These are phyloP conservation scores for Ferrisia virgata DNA, from an alignment of 2,888 invertebrate genomes.

Conservation along the genomic window DNA sequence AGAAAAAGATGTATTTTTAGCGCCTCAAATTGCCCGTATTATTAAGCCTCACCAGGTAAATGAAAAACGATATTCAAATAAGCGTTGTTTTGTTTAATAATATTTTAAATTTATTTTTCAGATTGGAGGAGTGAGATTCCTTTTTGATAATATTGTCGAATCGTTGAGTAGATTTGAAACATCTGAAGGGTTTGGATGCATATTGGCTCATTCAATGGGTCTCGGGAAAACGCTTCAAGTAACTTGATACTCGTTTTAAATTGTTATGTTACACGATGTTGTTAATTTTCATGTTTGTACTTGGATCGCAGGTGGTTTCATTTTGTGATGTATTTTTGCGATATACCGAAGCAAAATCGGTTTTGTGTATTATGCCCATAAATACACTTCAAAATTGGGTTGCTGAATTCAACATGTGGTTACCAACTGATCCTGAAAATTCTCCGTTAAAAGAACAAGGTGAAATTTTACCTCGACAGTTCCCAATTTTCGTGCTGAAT, in stretches of 20 bases:
- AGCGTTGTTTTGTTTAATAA: neutral
- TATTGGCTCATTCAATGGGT: conserved; percentile 98
- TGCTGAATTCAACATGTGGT: conserved; percentile 96
- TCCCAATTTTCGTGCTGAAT: conserved; percentile 84
- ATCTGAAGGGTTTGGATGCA: conserved; percentile 92
- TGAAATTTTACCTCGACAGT: conserved; percentile 73
- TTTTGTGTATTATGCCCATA: conserved; percentile 95
- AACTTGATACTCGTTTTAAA: neutral
- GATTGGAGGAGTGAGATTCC: conserved; percentile 90
- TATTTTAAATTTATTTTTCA: conserved; percentile 53
- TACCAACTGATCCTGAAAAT: conserved; percentile 67
- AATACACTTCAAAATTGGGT: conserved; percentile 91
- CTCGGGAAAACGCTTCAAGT: conserved; percentile 93
- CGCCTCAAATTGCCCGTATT: conserved; percentile 82
- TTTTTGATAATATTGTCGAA: conserved; percentile 96
- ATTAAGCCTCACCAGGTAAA: conserved; percentile 92
- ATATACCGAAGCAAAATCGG: conserved; percentile 81
- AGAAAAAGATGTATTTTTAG: conserved; percentile 87
- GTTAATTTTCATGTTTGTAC: neutral
- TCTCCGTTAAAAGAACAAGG: conserved; percentile 62
- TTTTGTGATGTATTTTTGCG: conserved; percentile 94
- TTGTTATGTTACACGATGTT: neutral
- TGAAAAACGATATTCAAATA: neutral
- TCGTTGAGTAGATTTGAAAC: conserved; percentile 82
- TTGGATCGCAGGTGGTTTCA: conserved; percentile 67